phyloP scores from a whole-genome alignment of 2,113 vertebrate genomes.

The Synchiropus splendidus region DNA sequence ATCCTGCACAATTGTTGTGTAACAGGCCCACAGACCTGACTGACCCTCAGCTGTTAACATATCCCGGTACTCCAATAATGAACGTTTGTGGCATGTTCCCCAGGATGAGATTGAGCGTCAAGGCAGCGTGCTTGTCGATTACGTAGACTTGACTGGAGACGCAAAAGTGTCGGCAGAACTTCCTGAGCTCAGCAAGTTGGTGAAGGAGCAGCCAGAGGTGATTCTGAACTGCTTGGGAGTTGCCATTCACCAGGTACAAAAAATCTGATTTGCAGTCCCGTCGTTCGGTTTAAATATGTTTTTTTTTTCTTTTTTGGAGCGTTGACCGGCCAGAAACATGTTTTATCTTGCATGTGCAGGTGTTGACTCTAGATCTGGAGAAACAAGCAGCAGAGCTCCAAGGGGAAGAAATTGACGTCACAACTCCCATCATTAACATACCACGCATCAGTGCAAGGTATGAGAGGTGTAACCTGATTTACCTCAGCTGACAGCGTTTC shows the following conservation, averaged over 20 bases:
- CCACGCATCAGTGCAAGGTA: slow-evolving; percentile 87
- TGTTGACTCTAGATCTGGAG: slow-evolving; percentile 88
- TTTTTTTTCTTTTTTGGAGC: too few species aligned
- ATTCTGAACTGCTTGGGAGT: slow-evolving; percentile 85
- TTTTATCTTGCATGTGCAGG: slow-evolving; percentile 54
- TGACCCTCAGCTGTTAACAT: too few species aligned
- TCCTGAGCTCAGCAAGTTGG: slow-evolving; percentile 66
- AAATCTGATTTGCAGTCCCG: neutral
- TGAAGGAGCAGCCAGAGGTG: slow-evolving; percentile 84
- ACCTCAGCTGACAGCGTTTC: too few species aligned
- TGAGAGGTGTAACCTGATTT: too few species aligned
- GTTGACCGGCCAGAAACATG: too few species aligned
- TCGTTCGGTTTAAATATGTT: too few species aligned
- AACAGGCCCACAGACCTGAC: too few species aligned
- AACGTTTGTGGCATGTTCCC: too few species aligned
- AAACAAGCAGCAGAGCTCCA: slow-evolving; percentile 82
- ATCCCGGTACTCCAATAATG: too few species aligned
- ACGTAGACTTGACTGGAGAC: slow-evolving; percentile 74
- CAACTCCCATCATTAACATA: slow-evolving; percentile 80
- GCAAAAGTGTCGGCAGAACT: slow-evolving; percentile 53
- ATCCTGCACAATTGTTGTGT: too few species aligned
- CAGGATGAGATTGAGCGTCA: slow-evolving; percentile 98
- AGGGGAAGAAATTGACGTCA: slow-evolving; percentile 73
- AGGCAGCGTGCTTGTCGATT: slow-evolving; percentile 95
- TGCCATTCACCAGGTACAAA: slow-evolving; percentile 86